These are phyloP conservation scores for Hypomecis punctinalis DNA, from an alignment of 2,888 invertebrate genomes.

Conservation along the genomic window DNA sequence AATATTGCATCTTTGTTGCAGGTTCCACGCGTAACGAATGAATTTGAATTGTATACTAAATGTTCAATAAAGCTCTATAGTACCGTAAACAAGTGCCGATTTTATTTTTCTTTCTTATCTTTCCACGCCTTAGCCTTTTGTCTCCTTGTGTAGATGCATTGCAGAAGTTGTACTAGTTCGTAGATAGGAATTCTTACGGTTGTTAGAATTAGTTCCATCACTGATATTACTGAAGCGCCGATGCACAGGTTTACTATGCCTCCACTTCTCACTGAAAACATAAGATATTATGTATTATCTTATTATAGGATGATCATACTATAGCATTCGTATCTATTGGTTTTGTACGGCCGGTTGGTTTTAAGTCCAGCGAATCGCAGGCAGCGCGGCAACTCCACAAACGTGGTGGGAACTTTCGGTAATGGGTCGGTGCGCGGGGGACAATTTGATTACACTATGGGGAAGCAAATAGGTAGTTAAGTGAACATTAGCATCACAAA, in stretches of 20 bases:
- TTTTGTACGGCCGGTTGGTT: no score
- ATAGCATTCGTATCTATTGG: no score
- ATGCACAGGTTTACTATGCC: slow-evolving; percentile 74
- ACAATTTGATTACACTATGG: no score
- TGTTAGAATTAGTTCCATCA: slow-evolving; percentile 65
- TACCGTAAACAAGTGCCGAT: slow-evolving; percentile 6
- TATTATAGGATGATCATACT: no score
- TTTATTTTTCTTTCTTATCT: slow-evolving; percentile 37
- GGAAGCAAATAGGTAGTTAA: no score
- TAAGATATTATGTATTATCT: no score
- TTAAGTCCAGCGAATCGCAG: neutral
- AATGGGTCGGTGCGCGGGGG: no score
- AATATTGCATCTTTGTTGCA: slow-evolving; percentile 9
- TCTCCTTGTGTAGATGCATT: slow-evolving; percentile 43
- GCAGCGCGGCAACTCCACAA: neutral
- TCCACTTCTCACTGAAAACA: slow-evolving; percentile 68
- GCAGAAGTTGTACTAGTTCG: slow-evolving; percentile 46
- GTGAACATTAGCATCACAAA: no score
- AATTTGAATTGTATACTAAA: neutral
- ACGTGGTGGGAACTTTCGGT: no score
- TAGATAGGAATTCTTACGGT: slow-evolving; percentile 55
- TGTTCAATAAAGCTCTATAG: slow-evolving; percentile 15
- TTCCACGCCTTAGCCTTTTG: slow-evolving; percentile 39
- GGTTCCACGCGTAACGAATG: slow-evolving; percentile 3
- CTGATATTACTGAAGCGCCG: slow-evolving; percentile 73